These are phyloP conservation scores for Achlya flavicornis DNA, from an alignment of 2,888 invertebrate species.

Conservation along the genomic window DNA sequence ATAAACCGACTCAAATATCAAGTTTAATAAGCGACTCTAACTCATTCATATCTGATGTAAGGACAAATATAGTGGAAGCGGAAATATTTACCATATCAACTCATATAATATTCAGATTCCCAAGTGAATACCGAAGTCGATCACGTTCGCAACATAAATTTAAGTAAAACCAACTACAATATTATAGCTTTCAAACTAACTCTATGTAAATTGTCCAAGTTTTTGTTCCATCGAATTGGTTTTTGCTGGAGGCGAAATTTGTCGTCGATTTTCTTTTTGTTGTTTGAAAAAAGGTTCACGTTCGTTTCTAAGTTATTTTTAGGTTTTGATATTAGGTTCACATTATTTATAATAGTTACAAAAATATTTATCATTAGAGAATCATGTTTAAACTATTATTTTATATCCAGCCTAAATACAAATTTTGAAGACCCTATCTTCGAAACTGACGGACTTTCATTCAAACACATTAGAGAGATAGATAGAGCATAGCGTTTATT, in stretches of 20 bases:
- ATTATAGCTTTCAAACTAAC: slow-evolving; percentile 35
- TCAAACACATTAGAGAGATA: too few species aligned
- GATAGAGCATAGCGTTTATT: too few species aligned
- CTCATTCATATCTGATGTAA: slow-evolving; percentile 7
- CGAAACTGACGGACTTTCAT: too few species aligned
- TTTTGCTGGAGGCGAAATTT: slow-evolving; percentile 17
- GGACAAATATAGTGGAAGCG: neutral
- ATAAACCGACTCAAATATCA: neutral
- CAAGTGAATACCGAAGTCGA: slow-evolving; percentile 42
- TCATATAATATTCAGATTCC: slow-evolving; percentile 38
- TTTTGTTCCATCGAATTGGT: slow-evolving; percentile 19
- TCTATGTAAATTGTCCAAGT: slow-evolving; percentile 37
- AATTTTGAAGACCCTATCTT: too few species aligned
- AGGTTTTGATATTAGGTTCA: neutral
- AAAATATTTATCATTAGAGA: neutral
- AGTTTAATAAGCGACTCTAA: slow-evolving; percentile 1
- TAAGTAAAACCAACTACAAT: slow-evolving; percentile 40
- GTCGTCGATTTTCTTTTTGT: slow-evolving; percentile 16
- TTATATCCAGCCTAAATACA: too few species aligned
- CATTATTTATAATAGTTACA: neutral
- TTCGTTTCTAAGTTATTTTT: neutral
- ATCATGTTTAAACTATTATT: too few species aligned
- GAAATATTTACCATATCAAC: slow-evolving; percentile 4
- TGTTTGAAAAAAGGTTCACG: slow-evolving; percentile 6
- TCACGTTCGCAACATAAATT: slow-evolving; percentile 55